phyloP scores from a whole-genome alignment of 2,797 vertebrate genomes.

The Bucorvus abyssinicus region DNA sequence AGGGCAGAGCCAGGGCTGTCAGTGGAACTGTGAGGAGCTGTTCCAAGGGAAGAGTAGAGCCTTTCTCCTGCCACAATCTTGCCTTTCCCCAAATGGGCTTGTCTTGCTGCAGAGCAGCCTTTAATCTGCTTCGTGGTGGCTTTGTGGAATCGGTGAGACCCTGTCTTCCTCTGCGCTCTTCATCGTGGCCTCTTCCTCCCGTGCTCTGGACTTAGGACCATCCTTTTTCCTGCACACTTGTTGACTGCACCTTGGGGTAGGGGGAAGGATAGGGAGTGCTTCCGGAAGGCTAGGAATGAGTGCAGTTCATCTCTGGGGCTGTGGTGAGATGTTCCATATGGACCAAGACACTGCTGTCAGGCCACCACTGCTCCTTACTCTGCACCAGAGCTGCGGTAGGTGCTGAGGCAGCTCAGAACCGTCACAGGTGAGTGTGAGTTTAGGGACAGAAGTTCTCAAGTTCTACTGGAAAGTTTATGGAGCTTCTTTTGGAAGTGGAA shows the following conservation, averaged over 20 bases:
- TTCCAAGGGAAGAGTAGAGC: not conserved
- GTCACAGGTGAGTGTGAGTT: not conserved
- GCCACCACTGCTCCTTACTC: not conserved
- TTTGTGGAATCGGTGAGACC: not conserved
- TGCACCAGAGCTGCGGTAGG: accelerated
- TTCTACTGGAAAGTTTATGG: not conserved
- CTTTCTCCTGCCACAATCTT: not conserved
- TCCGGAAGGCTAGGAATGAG: not conserved
- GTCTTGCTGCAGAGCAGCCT: not conserved
- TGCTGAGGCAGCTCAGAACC: not conserved
- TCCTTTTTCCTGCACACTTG: not conserved
- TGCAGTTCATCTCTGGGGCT: not conserved
- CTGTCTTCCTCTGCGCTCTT: not conserved
- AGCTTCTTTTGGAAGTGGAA: not conserved
- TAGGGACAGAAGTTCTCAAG: not conserved
- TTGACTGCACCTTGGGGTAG: accelerated
- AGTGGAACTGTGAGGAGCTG: not conserved
- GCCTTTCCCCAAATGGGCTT: not conserved
- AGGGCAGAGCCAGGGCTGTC: not conserved
- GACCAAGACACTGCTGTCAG: not conserved
- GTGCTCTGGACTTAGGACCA: not conserved
- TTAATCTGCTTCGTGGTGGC: not conserved
- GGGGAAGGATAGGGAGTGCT: not conserved
- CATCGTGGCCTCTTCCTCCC: accelerated
- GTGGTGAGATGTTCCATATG: accelerated